A percentile compares a stretch with the other conserved stretches of the same genome.
These are phyloP conservation scores for Oikopleura dioica DNA, from an alignment of 23 tunicate genomes.

Conservation along the genomic window DNA sequence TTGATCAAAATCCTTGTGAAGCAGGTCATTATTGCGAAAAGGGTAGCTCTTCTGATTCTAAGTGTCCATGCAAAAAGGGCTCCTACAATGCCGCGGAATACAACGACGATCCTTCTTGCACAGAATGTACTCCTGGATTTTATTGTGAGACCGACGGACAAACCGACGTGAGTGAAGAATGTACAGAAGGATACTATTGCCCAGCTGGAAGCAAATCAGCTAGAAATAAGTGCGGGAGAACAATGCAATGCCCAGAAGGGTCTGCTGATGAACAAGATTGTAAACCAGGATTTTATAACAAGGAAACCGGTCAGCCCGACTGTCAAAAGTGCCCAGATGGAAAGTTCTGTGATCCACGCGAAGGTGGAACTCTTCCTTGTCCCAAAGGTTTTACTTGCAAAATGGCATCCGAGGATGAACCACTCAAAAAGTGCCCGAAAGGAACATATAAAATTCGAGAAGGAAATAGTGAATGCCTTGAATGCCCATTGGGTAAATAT, in stretches of 20 bases:
- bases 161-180: not conserved
- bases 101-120: not conserved
- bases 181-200: slow-evolving; percentile 59
- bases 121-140: not conserved
- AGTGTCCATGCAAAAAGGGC: slow-evolving; percentile 45
- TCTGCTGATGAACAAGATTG: not conserved
- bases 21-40: no score
- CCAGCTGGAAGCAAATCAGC: slow-evolving; percentile 38
- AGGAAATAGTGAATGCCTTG: not conserved
- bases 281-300: slow-evolving; percentile 8
- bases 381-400: no score
- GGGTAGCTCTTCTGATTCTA: slow-evolving; percentile 18
- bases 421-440: slow-evolving; percentile 42
- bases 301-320: slow-evolving; percentile 32
- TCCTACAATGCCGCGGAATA: no score
- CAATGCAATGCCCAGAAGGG: not conserved
- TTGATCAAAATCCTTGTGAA: no score
- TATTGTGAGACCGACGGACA: not conserved
- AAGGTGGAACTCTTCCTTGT: no score
- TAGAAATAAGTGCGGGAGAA: not conserved
- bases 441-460: slow-evolving; percentile 16
- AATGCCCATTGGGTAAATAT: not conserved
- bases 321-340: slow-evolving; percentile 29
- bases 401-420: no score
- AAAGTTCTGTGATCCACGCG: slow-evolving; percentile 25